Percentiles rank a stretch among this genome's conserved stretches.
Conservation (phyloP, 2,888 invertebrate species). For the Griposia aprilina region DNA sequence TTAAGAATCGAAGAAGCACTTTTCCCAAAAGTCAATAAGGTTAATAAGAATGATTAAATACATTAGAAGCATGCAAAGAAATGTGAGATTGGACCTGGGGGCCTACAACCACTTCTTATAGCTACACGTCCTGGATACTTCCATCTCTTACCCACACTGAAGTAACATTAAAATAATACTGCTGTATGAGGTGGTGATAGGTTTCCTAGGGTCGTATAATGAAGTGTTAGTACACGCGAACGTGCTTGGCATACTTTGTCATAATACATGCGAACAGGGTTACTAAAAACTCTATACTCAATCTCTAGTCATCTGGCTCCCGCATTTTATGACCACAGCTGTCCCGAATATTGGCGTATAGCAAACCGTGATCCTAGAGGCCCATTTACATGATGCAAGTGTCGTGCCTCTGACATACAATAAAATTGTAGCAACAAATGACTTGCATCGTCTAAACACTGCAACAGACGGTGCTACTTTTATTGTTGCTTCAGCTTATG, state of each 20-base stretch:
- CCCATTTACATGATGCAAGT: too few relatives aligned
- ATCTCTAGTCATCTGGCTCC: too few relatives aligned
- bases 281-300: too few relatives aligned
- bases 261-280: too few relatives aligned
- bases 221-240: background rate
- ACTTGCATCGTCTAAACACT: too few relatives aligned
- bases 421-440: too few relatives aligned
- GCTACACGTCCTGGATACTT: background rate
- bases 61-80: background rate
- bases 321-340: background rate
- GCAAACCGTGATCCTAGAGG: background rate
- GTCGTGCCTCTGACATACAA: too few relatives aligned
- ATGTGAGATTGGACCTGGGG: background rate
- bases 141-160: background rate
- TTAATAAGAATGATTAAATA: background rate
- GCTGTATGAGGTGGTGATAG: background rate
- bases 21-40: background rate
- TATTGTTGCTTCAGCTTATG: too few relatives aligned
- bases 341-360: background rate
- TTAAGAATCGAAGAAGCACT: background rate
- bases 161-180: background rate
- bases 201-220: background rate
- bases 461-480: too few relatives aligned
- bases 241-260: background rate
- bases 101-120: background rate